phyloP scores from a whole-genome alignment of 2,888 invertebrate species.

The Aporophyla nigra region DNA sequence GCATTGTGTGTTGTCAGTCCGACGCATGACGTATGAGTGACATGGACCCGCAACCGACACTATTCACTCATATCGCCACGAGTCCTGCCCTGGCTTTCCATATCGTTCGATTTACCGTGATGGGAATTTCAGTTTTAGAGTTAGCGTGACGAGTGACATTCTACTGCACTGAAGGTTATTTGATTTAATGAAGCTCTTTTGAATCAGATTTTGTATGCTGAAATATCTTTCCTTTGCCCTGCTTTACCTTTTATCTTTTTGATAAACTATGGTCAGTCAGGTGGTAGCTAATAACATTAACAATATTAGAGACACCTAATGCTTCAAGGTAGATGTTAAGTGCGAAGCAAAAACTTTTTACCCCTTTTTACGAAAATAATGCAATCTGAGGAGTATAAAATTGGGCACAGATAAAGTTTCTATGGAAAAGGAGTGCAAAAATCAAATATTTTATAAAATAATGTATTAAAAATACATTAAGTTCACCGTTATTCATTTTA shows the following conservation, averaged over 20 bases:
- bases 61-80: constrained; percentile 18
- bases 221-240: no score
- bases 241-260: neutral
- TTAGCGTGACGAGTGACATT: constrained; percentile 14
- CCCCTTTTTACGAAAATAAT: no score
- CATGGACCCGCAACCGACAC: constrained; percentile 26
- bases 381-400: no score
- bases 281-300: neutral
- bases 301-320: neutral
- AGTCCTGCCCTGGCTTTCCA: constrained; percentile 33
- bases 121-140: constrained; percentile 27
- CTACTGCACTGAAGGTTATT: neutral
- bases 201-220: neutral
- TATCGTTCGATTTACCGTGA: constrained; percentile 20
- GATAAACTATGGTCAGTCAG: neutral
- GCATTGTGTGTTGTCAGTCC: constrained; percentile 40
- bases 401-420: no score
- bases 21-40: constrained; percentile 47
- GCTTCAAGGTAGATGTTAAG: no score
- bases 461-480: no score
- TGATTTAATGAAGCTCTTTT: constrained; percentile 13
- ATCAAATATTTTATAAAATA: no score
- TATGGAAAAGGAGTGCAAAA: no score
- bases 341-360: no score
- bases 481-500: no score